A percentile compares a stretch with the other conserved stretches of the same genome.
Evolutionary conservation across 2,888 invertebrate species (phyloP).

Genomic region (Malacosoma neustria): DNA sequence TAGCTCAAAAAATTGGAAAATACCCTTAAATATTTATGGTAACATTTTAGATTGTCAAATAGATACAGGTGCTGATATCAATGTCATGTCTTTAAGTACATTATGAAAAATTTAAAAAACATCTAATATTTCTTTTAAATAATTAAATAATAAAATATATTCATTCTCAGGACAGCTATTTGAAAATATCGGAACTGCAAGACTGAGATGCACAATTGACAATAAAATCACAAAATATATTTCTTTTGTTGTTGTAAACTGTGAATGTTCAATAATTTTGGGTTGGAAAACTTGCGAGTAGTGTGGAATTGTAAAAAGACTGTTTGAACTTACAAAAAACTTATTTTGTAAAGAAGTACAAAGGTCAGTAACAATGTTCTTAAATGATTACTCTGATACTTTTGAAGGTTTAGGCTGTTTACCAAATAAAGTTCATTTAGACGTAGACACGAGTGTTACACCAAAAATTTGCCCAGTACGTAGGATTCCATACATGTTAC

Average conservation of each 20-base stretch:
- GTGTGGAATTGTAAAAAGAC: not conserved
- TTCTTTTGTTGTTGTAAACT: not conserved
- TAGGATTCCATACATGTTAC: conserved; percentile 15
- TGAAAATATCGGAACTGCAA: not conserved
- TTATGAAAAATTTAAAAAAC: not conserved
- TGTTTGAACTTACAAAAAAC: too few species aligned
- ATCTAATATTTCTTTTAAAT: not conserved
- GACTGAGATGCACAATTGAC: not conserved
- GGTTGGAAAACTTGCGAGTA: not conserved
- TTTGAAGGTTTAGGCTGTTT: too few species aligned
- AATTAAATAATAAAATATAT: not conserved
- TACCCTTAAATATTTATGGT: not conserved
- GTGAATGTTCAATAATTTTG: not conserved
- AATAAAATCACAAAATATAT: not conserved
- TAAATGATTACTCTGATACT: too few species aligned
- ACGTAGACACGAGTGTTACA: not conserved
- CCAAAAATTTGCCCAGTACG: conserved; percentile 1
- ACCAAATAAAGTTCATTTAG: too few species aligned
- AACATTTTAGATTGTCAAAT: not conserved
- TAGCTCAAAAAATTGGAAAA: not conserved
- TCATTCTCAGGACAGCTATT: not conserved
- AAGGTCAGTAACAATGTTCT: too few species aligned
- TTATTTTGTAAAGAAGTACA: not conserved
- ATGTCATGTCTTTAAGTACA: not conserved
- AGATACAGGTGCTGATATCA: not conserved